Evolutionary conservation across 2,888 invertebrate species (phyloP), one percentile per base, ranked within the genome.

Genomic region (Cerastoderma edule): DNA sequence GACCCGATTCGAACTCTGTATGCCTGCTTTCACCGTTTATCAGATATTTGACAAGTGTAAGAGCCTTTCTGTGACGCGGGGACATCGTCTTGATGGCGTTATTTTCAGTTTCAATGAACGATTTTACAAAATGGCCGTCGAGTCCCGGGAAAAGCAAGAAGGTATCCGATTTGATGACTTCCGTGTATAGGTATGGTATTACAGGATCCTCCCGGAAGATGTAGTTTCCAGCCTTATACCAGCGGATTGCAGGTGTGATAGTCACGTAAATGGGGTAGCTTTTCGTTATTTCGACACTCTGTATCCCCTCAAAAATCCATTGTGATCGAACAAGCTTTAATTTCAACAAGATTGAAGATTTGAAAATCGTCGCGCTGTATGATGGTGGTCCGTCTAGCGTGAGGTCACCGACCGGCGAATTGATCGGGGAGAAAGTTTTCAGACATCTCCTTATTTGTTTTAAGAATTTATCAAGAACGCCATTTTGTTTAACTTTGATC

Each of bases 381-480:
- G 35, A 8, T 22, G 10, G 2, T 5, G n/a, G 28, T 6, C 48
- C 54, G 8, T 48, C 68, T 1, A 68, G 3, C 28, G 32, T 30
- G 16, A 76, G 22, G 2, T 35, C 50, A 28, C 76, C 76, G 32
- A 72, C 68, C 35, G 60, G 64, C 22, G 71, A 72, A 30, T 75
- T 44, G 5, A 53, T 28, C 3, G 67, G 53, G 28, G 22, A n/a
- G n/a, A 30, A 28, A 8, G 35, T 48, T 50, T 16, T 19, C 28
- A 27, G 16, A 10, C 53, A 67, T 28, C 53, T 63, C 24, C 60
- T 27, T 6, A 67, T 10, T 16, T 44, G 56, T 64, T 67, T 67
- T 5, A 67, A 39, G 39, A 75, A 75, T 30, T 63, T 44, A 54
- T 75, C 75, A 8, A 75, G 64, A n/a, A 75, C 28, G 5, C 75